A percentile compares a stretch with the other conserved stretches of the same genome.
Evolutionary conservation across 2,797 vertebrate species (phyloP).

Genomic region (Phrynocephalus guinanensis): DNA sequence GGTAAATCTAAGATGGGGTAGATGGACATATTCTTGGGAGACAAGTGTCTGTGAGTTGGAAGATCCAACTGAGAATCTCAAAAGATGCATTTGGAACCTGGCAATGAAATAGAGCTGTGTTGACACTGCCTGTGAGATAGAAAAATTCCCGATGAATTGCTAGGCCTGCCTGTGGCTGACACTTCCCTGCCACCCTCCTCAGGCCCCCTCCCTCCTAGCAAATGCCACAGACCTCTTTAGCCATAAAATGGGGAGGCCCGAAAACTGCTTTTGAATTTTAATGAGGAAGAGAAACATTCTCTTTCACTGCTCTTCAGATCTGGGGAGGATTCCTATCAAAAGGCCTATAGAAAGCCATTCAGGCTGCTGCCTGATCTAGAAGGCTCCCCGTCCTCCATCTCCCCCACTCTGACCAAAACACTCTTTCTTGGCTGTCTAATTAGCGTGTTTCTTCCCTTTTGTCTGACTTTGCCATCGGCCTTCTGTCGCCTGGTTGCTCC

Average conservation of each 20-base stretch:
- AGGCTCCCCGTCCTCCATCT: slow-evolving; percentile 42
- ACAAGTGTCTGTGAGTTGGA: neutral
- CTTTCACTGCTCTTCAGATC: slow-evolving; percentile 22
- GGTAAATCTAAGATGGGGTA: neutral
- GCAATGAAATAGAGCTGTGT: neutral
- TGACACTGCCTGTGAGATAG: neutral
- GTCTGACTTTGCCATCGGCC: slow-evolving; percentile 69
- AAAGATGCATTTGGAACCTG: neutral
- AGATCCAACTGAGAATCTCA: neutral
- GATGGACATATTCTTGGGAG: neutral
- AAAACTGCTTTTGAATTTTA: slow-evolving; percentile 49
- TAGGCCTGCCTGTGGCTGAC: neutral
- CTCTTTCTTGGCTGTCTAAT: slow-evolving; percentile 68
- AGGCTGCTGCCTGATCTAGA: slow-evolving; percentile 38
- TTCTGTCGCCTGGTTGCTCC: slow-evolving; percentile 66
- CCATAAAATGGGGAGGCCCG: accelerated
- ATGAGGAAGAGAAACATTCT: slow-evolving; percentile 28
- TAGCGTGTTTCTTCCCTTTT: slow-evolving; percentile 69
- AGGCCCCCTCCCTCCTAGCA: neutral
- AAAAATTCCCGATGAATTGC: slow-evolving; percentile 7
- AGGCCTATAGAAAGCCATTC: slow-evolving; percentile 62
- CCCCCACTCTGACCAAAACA: slow-evolving; percentile 26
- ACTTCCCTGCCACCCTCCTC: neutral
- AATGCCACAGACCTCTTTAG: slow-evolving; percentile 9
- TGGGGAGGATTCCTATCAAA: slow-evolving; percentile 51